Evolutionary conservation across 2,113 vertebrate species (phyloP), one percentile per base, ranked within the genome.

Genomic region (Apteryx mantelli): DNA sequence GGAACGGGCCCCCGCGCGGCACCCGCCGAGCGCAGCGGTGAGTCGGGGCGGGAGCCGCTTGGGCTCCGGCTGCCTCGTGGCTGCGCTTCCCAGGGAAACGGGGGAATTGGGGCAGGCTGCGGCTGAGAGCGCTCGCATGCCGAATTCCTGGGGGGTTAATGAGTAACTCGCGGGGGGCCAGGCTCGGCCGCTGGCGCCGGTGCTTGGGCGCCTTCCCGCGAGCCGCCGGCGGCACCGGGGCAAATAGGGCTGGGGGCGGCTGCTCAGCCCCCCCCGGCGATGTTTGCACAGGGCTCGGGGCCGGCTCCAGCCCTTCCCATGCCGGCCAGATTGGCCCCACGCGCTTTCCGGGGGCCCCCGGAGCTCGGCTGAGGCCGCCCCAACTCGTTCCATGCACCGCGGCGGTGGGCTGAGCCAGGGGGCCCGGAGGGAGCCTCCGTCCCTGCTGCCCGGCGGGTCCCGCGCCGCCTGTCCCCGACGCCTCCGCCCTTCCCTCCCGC

Each of bases 61-160:
- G 10, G 66, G 20, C 25, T 10, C 21, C 0, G 2, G 30, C 19
- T 2, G 1, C n/a, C 22, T n/a, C 22, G 1, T 15, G 1, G n/a
- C 8, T 1, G 28, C 1, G 7, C 36, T 38, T 38, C 36, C 36
- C 36, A 38, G 36, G 36, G 36, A 38, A 38, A 38, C 36, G 36
- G 0, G n/a, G 78, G 78, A 38, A 86, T 38, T 46, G 4, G 71
- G 91, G 86, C 24, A 38, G 65, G 38, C 55, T 1, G 58, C 8
- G 32, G 58, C 44, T 7, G 55, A 24, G 44, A 46, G 44, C 46
- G 3, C 32, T 11, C 13, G 5, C 22, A 13, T 16, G 64, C 46
- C 53, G 7, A 82, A 93, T 90, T 89, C 95, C 83, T 88, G 70
- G 8, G 28, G 2, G 83, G 79, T 95, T 95, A 97, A 96, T 96